Percentiles rank a stretch among this genome's conserved stretches.
Conservation (phyloP, 92 coral and sea anemone genomes). For the Isaurus tuberculatus region DNA sequence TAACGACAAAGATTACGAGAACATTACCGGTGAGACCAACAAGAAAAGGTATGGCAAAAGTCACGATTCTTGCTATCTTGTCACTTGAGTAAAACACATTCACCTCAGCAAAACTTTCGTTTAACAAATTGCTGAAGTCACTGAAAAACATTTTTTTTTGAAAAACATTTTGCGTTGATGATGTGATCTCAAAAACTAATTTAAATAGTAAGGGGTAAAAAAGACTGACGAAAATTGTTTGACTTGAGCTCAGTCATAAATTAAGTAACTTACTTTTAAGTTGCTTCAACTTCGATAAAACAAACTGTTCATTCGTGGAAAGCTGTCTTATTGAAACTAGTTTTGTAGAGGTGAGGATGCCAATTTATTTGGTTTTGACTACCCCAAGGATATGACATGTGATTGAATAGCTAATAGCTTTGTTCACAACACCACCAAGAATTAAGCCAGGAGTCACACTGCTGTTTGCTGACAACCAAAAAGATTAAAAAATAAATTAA, state of each 20-base stretch:
- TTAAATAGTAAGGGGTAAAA: neutral
- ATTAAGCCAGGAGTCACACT: neutral
- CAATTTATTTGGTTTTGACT: neutral
- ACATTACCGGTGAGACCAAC: conserved; percentile 28
- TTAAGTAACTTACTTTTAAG: neutral
- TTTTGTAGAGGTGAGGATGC: too few relatives aligned
- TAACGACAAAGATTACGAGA: conserved; percentile 20
- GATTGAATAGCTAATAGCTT: neutral
- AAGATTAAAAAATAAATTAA: too few relatives aligned
- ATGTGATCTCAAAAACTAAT: neutral
- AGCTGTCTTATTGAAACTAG: neutral
- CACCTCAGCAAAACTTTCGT: neutral
- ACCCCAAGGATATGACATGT: neutral
- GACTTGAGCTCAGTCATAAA: neutral
- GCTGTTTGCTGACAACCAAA: neutral
- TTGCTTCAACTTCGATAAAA: neutral
- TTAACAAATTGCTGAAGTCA: neutral
- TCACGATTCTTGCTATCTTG: conserved; percentile 17
- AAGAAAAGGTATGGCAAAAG: conserved; percentile 8
- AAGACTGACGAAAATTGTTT: neutral
- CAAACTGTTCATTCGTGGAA: neutral
- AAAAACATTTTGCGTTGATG: neutral
- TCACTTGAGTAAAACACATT: conserved; percentile 14
- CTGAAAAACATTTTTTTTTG: conserved; percentile 13
- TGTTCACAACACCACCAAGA: neutral